Evolutionary conservation across 2,113 vertebrate genomes (phyloP).

Genomic region (Hydrolagus affinis): DNA sequence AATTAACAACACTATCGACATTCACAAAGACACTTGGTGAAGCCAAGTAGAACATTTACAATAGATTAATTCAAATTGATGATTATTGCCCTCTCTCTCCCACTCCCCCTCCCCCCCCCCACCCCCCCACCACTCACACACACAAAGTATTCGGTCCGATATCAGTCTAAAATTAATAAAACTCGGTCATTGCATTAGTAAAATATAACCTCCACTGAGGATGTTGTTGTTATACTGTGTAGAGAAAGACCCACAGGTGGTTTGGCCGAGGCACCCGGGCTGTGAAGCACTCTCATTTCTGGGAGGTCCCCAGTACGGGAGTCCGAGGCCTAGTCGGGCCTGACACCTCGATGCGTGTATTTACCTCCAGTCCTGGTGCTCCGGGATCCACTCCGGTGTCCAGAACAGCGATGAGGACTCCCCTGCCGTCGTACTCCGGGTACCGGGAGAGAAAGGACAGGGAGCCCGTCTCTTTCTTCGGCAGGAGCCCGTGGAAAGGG

Average conservation of each 20-base stretch:
- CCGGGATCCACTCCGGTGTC: constrained; percentile 94
- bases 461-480: constrained; percentile 92
- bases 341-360: constrained; percentile 34
- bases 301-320: neutral
- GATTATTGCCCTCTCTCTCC: no score
- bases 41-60: no score
- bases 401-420: constrained; percentile 80
- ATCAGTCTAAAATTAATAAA: no score
- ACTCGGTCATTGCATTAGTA: no score
- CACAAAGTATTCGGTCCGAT: no score
- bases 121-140: no score
- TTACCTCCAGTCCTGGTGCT: constrained; percentile 94
- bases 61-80: no score
- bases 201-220: no score
- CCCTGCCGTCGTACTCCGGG: constrained; percentile 84
- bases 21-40: no score
- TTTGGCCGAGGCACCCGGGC: neutral
- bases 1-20: no score
- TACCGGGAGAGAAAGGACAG: constrained; percentile 77
- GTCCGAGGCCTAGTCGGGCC: neutral
- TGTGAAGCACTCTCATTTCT: neutral
- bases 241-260: neutral
- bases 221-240: neutral
- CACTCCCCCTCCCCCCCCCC: no score
- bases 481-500: constrained; percentile 75